Percentiles rank a stretch among this genome's conserved stretches.
phyloP scores from a whole-genome alignment of 2,113 vertebrate species.

The Colossoma macropomum region DNA sequence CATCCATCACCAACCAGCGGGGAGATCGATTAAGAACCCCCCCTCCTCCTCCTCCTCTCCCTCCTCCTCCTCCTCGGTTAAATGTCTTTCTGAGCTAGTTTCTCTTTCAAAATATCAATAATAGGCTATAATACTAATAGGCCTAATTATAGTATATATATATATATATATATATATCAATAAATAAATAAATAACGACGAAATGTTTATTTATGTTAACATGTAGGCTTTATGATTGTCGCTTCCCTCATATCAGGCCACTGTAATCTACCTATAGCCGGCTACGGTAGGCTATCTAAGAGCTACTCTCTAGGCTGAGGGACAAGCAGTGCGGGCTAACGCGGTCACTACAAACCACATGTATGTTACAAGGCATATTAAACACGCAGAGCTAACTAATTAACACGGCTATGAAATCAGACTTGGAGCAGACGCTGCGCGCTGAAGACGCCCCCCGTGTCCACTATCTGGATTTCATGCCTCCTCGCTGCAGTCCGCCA shows the following conservation, averaged over 20 bases:
- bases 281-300: conserved; percentile 59
- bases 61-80: conserved; percentile 61
- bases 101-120: conserved; percentile 56
- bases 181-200: conserved; percentile 82
- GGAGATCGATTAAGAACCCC: conserved; percentile 34
- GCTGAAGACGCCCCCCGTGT: neutral
- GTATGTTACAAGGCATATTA: conserved; percentile 54
- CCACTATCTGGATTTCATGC: neutral
- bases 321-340: conserved; percentile 40
- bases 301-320: conserved; percentile 57
- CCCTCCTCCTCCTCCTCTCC: no score
- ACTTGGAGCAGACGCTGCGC: conserved; percentile 46
- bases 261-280: conserved; percentile 64
- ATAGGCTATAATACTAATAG: conserved; percentile 72
- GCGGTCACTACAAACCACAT: conserved; percentile 57
- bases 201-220: conserved; percentile 64
- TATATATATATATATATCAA: conserved; percentile 65
- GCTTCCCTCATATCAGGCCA: conserved; percentile 60
- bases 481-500: neutral
- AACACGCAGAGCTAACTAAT: conserved; percentile 19
- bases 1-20: conserved; percentile 75
- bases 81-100: conserved; percentile 65
- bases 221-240: conserved; percentile 71
- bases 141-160: conserved; percentile 67
- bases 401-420: conserved; percentile 56